These are phyloP conservation scores for Struthidea cinerea DNA, from an alignment of 2,113 vertebrate species.

Conservation along the genomic window DNA sequence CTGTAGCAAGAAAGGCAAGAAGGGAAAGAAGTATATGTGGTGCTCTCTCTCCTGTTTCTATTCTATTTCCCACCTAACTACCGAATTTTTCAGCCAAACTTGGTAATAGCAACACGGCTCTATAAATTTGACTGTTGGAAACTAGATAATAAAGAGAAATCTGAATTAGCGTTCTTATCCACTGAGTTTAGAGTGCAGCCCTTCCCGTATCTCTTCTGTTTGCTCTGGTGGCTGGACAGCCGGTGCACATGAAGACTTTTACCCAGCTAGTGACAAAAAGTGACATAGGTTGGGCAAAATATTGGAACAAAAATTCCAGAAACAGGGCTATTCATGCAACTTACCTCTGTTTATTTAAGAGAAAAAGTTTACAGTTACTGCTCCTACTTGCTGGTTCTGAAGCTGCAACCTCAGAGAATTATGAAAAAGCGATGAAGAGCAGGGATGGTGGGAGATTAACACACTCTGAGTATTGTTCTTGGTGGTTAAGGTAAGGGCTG, in stretches of 20 bases:
- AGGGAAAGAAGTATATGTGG: neutral
- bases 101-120: neutral
- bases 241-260: neutral
- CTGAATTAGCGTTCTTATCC: neutral
- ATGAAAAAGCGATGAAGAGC: neutral
- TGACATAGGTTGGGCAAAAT: neutral
- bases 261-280: neutral
- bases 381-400: neutral
- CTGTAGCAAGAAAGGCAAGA: neutral
- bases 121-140: neutral
- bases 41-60: neutral
- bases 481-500: neutral
- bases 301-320: neutral
- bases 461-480: neutral
- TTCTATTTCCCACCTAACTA: neutral
- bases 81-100: neutral
- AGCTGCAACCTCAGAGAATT: neutral
- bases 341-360: neutral
- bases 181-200: neutral
- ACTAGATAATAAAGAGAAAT: neutral
- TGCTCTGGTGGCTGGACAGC: neutral
- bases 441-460: neutral
- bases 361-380: neutral
- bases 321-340: neutral
- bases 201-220: neutral